Base-by-base conservation (phyloP, 64 coral and sea anemone genomes). In the Acropora tenuis region DNA sequence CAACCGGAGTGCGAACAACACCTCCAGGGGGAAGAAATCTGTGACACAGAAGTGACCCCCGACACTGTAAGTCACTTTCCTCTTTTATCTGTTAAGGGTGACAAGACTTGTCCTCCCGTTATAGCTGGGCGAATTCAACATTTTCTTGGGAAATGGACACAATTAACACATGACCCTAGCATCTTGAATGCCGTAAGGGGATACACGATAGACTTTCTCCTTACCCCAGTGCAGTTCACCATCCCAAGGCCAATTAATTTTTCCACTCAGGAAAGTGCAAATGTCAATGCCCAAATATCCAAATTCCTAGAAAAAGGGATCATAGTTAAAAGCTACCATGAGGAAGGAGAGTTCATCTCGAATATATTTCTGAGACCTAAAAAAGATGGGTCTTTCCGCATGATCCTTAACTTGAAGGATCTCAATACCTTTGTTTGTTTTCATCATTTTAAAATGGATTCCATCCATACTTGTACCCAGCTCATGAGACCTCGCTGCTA, bases 361-460 rank as follows among this genome's bases (percentile, higher is more conserved):
- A 46, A 88, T 57, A 5, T 17, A 41, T 82, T 79, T 68, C 8
- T 63, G 60, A 48, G 68, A 49, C 61, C 87, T 57, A 77, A 60
- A 44, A 50, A 78, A 93, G 58, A 81, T 81, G 47, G 76, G 20
- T 80, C 84, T 73, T 88, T 69, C 17, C n/a, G 72, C 50, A 77
- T 89, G 78, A 84, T 94, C 44, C 65, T 94, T 41, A 94, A 89
- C 9, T 53, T 53, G 9, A 53, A 1, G 76, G 9, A 80, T 55
- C 87, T 94, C 60, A 50, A 94, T 63, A 85, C 47, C 48, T 77
- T 90, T 90, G 80, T 90, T 90, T 52, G 47, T 69, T 94, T 90
- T 71, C 75, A 78, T n/a, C 88, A 90, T 87, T 90, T 94, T 79
- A 86, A 90, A 79, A 94, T 94, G 61, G 86, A 94, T 80, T 80